Evolutionary conservation across 2,797 vertebrate genomes (phyloP).

Genomic region (Lepilemur septentrionalis): DNA sequence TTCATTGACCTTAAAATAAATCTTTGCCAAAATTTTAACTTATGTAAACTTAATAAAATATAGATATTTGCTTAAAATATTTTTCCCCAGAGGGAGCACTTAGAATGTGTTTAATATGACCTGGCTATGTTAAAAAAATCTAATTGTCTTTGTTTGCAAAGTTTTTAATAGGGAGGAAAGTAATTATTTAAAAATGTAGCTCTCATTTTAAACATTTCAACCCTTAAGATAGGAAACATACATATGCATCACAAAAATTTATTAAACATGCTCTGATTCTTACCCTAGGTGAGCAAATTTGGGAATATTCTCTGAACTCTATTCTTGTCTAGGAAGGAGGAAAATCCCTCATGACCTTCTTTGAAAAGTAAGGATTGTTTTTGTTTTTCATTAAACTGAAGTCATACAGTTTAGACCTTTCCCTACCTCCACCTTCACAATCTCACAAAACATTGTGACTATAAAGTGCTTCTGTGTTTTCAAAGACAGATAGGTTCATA

Average conservation of each 20-base stretch:
- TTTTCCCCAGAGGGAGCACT: not conserved
- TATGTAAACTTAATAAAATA: conserved; percentile 52
- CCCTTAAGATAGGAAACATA: conserved; percentile 26
- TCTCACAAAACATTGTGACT: not conserved
- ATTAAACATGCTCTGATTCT: conserved; percentile 22
- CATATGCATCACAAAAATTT: not conserved
- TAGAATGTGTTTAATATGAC: not conserved
- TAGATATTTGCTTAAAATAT: conserved; percentile 39
- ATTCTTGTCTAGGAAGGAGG: not conserved
- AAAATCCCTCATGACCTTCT: not conserved
- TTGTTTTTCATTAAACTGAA: not conserved
- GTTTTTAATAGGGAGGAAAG: conserved; percentile 34
- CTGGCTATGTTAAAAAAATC: not conserved
- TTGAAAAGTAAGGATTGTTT: not conserved
- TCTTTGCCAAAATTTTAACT: conserved; percentile 34
- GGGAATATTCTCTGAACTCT: not conserved
- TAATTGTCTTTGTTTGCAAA: conserved; percentile 51
- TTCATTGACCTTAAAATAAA: not conserved
- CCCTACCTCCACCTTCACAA: not conserved
- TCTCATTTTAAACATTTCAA: conserved; percentile 63
- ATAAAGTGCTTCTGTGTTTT: not conserved
- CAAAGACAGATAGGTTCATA: not conserved
- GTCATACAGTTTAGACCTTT: not conserved
- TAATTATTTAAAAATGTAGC: conserved; percentile 61
- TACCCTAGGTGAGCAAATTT: not conserved